A percentile compares a stretch with the other conserved stretches of the same genome.
Evolutionary conservation across 2,113 vertebrate genomes (phyloP).

Genomic region (Atrichornis clamosus): DNA sequence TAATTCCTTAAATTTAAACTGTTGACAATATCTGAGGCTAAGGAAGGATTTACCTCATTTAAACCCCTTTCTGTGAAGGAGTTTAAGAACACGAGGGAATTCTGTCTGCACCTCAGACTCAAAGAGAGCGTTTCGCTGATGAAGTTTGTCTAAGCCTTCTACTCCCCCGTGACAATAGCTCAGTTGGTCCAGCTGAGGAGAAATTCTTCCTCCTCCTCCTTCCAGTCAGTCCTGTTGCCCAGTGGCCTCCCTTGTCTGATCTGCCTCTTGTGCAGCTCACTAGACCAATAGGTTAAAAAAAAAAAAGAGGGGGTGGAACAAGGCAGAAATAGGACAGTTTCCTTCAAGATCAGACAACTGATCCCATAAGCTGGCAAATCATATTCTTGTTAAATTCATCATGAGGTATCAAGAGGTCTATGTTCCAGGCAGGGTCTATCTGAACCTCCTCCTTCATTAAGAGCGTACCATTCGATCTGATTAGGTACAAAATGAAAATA

Average conservation of each 20-base stretch:
- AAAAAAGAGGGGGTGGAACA: rapidly evolving
- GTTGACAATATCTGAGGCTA: neutral
- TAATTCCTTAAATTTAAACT: neutral
- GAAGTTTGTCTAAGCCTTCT: neutral
- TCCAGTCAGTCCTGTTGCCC: neutral
- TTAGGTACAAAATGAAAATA: neutral
- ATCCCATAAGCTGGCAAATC: neutral
- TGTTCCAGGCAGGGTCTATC: neutral
- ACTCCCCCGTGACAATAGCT: neutral
- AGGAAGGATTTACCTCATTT: neutral
- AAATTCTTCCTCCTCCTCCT: neutral
- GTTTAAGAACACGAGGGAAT: neutral
- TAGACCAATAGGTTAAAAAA: rapidly evolving
- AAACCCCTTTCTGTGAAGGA: neutral
- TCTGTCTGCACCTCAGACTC: neutral
- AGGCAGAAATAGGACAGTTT: neutral
- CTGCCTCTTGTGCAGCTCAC: neutral
- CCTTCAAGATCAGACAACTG: neutral
- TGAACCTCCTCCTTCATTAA: neutral
- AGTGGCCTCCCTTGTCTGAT: neutral
- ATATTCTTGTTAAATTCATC: neutral
- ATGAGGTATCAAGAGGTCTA: neutral
- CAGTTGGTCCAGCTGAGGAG: neutral
- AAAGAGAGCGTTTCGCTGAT: neutral
- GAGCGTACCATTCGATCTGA: neutral